Percentiles rank a stretch among this genome's conserved stretches.
phyloP scores from a whole-genome alignment of 2,113 vertebrate species.

The Limanda limanda region DNA sequence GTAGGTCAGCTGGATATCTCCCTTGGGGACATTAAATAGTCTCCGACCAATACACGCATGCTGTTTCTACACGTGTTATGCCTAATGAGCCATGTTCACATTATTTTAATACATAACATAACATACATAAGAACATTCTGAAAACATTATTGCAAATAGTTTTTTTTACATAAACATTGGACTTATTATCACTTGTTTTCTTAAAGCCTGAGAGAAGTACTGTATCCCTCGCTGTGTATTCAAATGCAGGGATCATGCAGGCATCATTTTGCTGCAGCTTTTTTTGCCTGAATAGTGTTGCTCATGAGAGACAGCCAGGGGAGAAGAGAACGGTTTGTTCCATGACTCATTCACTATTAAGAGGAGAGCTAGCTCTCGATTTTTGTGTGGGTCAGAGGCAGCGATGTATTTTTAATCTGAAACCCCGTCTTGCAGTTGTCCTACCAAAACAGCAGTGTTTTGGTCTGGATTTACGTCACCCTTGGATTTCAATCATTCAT shows the following conservation, averaged over 20 bases:
- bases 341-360: slow-evolving; percentile 62
- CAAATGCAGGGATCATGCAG: background rate
- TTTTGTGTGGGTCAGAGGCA: slow-evolving; percentile 39
- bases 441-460: slow-evolving; percentile 28
- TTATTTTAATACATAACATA: slow-evolving; percentile 29
- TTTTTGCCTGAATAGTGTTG: slow-evolving; percentile 20
- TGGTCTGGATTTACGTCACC: slow-evolving; percentile 6
- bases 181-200: no score
- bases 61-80: slow-evolving; percentile 66
- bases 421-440: slow-evolving; percentile 5
- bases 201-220: no score
- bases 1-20: slow-evolving; percentile 82
- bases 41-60: slow-evolving; percentile 58
- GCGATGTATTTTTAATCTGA: slow-evolving; percentile 19
- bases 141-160: background rate
- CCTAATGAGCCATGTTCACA: slow-evolving; percentile 58
- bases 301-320: slow-evolving; percentile 30
- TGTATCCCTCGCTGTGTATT: background rate
- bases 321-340: slow-evolving; percentile 51
- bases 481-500: slow-evolving; percentile 29
- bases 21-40: slow-evolving; percentile 74
- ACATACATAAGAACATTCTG: slow-evolving; percentile 16
- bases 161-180: no score
- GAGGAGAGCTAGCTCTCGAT: slow-evolving; percentile 9
- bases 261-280: background rate